A percentile compares a stretch with the other conserved stretches of the same genome.
Evolutionary conservation across 2,113 vertebrate genomes (phyloP).

Genomic region (Crotalus horridus): DNA sequence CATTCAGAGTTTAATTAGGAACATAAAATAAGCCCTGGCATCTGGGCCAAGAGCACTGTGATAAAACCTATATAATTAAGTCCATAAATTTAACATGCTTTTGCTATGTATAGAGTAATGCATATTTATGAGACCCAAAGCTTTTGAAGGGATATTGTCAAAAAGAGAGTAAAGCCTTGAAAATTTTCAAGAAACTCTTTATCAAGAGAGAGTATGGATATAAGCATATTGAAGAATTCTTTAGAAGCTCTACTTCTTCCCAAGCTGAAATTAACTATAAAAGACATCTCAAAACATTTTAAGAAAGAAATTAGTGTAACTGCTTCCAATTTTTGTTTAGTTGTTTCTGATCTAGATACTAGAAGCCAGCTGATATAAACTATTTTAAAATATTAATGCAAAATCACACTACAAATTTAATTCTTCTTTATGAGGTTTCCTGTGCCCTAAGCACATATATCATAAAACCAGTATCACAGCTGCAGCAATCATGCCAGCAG

Average conservation of each 20-base stretch:
- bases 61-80: not conserved
- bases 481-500: not conserved
- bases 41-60: not conserved
- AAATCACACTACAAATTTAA: not conserved
- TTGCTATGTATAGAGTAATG: not conserved
- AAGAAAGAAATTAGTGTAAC: not conserved
- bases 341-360: not conserved
- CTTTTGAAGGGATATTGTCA: not conserved
- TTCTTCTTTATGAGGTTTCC: not conserved
- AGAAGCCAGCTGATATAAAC: not conserved
- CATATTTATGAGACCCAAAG: not conserved
- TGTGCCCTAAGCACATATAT: not conserved
- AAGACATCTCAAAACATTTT: not conserved
- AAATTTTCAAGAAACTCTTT: not conserved
- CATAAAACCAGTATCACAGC: not conserved
- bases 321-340: not conserved
- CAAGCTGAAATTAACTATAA: not conserved
- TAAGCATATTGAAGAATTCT: not conserved
- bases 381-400: not conserved
- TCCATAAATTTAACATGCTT: not conserved
- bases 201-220: not conserved
- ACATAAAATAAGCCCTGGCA: constrained; percentile 10
- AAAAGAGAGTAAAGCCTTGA: not conserved
- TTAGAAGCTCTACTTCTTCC: not conserved
- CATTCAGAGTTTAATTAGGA: constrained; percentile 21